Evolutionary conservation across 2,113 vertebrate species (phyloP).

Genomic region (Sterna hirundo): DNA sequence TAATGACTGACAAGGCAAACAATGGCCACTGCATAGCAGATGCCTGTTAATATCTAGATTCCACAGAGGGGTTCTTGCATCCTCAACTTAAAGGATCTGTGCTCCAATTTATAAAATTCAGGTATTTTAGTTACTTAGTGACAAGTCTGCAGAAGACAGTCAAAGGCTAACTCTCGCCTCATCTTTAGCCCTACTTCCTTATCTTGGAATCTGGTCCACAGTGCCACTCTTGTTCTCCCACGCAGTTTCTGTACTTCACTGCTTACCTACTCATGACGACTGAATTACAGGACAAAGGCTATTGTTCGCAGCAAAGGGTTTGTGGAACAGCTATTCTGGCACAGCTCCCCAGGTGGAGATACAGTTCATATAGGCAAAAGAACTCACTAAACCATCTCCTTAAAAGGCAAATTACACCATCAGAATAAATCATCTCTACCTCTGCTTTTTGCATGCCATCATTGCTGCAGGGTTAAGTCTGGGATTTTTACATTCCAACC

Average conservation of each 20-base stretch:
- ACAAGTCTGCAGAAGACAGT: background rate
- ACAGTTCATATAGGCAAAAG: constrained; percentile 29
- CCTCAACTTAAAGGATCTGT: background rate
- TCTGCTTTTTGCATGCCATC: constrained; percentile 16
- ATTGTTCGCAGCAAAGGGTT: background rate
- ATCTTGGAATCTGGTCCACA: background rate
- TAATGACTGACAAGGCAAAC: background rate
- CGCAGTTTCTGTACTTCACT: background rate
- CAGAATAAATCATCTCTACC: constrained; percentile 29
- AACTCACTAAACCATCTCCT: constrained; percentile 21
- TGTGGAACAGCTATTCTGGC: constrained; percentile 46
- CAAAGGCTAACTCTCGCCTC: background rate
- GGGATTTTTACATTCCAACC: constrained; percentile 37
- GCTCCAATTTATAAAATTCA: background rate
- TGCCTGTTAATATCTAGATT: background rate
- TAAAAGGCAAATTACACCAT: constrained; percentile 43
- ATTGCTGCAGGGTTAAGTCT: constrained; percentile 21
- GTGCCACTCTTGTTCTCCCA: background rate
- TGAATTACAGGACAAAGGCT: constrained; percentile 21
- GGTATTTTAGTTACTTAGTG: background rate
- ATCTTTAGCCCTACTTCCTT: background rate
- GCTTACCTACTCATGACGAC: background rate
- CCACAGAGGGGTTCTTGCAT: background rate
- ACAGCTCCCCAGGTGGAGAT: constrained; percentile 46
- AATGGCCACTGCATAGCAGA: background rate